phyloP scores from a whole-genome alignment of 2,888 invertebrate species.

The Fragum fragum region DNA sequence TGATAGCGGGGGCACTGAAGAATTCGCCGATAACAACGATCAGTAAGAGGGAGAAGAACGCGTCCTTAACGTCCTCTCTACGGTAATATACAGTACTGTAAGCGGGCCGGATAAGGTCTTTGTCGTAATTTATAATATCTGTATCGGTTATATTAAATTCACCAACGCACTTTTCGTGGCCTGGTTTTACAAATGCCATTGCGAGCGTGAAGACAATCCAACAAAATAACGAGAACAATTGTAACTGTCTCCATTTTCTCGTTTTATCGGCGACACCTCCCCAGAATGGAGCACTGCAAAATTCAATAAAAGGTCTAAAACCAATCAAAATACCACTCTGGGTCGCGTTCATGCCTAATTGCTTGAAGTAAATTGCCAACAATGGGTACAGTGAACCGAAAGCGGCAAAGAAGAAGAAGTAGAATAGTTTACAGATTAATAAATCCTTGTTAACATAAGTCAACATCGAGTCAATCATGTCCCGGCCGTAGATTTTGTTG shows the following conservation, averaged over 20 bases:
- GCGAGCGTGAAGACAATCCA: constrained; percentile 99
- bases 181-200: constrained; percentile 97
- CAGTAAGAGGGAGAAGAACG: constrained; percentile 96
- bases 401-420: constrained; percentile 99
- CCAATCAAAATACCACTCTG: constrained; percentile 96
- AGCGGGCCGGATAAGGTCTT: constrained; percentile 89
- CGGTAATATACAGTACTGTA: constrained; percentile 98
- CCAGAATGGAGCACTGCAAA: constrained; percentile 99
- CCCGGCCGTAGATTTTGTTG: constrained; percentile 64
- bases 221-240: constrained; percentile 96
- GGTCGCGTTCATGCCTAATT: constrained; percentile 99
- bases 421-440: constrained; percentile 98
- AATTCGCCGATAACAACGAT: constrained; percentile 98
- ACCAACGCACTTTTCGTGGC: constrained; percentile 95
- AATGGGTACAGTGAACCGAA: constrained; percentile 99
- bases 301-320: constrained; percentile 98
- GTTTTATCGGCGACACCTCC: constrained; percentile 96
- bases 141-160: constrained; percentile 88
- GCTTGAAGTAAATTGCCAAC: constrained; percentile 99
- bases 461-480: constrained; percentile 79
- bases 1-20: constrained; percentile 97
- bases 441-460: constrained; percentile 87
- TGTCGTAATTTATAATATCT: constrained; percentile 50
- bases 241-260: constrained; percentile 89
- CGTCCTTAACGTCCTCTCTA: constrained; percentile 95